Percentiles rank a stretch among this genome's conserved stretches.
phyloP scores from a whole-genome alignment of 2,888 invertebrate species.

The Zygogramma bicolorata region DNA sequence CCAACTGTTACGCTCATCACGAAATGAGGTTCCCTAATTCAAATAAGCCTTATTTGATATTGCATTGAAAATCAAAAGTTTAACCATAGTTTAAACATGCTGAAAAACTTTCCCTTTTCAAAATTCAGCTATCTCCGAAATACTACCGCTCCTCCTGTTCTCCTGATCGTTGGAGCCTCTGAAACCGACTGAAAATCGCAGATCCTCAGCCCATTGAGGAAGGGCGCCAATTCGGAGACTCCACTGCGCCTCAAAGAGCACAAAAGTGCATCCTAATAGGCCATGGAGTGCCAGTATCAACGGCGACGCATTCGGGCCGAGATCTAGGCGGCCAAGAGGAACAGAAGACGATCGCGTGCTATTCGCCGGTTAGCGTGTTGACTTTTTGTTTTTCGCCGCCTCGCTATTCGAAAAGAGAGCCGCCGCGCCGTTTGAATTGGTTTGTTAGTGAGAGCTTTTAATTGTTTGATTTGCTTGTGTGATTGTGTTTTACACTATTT shows the following conservation, averaged over 20 bases:
- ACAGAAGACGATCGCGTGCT: conserved; percentile 45
- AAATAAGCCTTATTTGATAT: too few relatives aligned
- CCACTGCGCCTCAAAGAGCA: conserved; percentile 43
- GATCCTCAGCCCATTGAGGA: conserved; percentile 30
- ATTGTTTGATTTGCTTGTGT: conserved; percentile 12
- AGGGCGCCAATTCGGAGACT: conserved; percentile 37
- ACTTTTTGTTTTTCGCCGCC: conserved; percentile 38
- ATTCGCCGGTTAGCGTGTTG: conserved; percentile 40
- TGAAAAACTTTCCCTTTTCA: neutral
- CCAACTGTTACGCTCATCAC: too few relatives aligned
- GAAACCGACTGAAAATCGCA: conserved; percentile 44
- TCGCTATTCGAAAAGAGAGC: conserved; percentile 20
- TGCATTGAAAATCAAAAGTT: too few relatives aligned
- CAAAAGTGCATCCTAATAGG: conserved; percentile 47
- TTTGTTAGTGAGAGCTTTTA: conserved; percentile 7
- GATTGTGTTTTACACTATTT: conserved; percentile 4
- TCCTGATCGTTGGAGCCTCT: conserved; percentile 36
- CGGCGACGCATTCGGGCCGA: conserved; percentile 50
- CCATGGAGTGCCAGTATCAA: conserved; percentile 54
- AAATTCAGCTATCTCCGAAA: neutral
- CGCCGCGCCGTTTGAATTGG: conserved; percentile 2
- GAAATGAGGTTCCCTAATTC: too few relatives aligned
- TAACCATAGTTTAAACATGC: neutral
- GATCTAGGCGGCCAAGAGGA: conserved; percentile 54
- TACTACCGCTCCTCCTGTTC: conserved; percentile 20